phyloP scores from a whole-genome alignment of 2,888 invertebrate species.

The Rhingia rostrata region DNA sequence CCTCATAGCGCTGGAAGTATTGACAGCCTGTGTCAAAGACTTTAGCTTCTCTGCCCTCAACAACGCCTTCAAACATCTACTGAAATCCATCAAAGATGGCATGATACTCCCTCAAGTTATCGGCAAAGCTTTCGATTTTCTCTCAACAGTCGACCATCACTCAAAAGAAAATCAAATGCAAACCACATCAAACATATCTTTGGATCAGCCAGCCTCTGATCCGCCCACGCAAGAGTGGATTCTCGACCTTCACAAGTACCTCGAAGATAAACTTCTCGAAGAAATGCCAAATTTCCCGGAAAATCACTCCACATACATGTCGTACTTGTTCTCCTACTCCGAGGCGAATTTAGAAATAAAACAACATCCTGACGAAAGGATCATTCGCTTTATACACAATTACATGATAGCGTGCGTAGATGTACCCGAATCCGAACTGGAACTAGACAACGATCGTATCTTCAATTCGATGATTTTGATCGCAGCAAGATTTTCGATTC shows the following conservation, averaged over 20 bases:
- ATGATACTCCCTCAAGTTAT: slow-evolving; percentile 79
- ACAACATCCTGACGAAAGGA: slow-evolving; percentile 75
- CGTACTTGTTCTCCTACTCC: slow-evolving; percentile 79
- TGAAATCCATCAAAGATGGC: slow-evolving; percentile 78
- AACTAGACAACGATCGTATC: slow-evolving; percentile 80
- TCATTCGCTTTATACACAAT: slow-evolving; percentile 79
- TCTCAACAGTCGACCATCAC: slow-evolving; percentile 78
- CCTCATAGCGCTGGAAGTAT: slow-evolving; percentile 80
- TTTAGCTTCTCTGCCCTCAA: slow-evolving; percentile 81
- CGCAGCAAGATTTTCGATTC: slow-evolving; percentile 79
- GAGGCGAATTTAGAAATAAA: slow-evolving; percentile 80
- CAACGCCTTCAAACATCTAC: slow-evolving; percentile 79
- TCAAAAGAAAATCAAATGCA: slow-evolving; percentile 75
- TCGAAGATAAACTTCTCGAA: slow-evolving; percentile 76
- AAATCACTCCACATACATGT: slow-evolving; percentile 78
- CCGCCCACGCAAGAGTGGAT: slow-evolving; percentile 77
- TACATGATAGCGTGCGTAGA: slow-evolving; percentile 79
- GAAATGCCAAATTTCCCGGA: slow-evolving; percentile 78
- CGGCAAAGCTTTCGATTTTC: slow-evolving; percentile 80
- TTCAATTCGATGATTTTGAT: slow-evolving; percentile 81
- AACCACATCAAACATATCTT: slow-evolving; percentile 40
- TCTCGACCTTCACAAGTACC: slow-evolving; percentile 77
- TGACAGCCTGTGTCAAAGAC: slow-evolving; percentile 78
- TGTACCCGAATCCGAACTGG: slow-evolving; percentile 78
- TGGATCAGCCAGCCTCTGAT: slow-evolving; percentile 33